Conservation (phyloP, 92 coral and sea anemone genomes). For the Epizoanthus fatuus region DNA sequence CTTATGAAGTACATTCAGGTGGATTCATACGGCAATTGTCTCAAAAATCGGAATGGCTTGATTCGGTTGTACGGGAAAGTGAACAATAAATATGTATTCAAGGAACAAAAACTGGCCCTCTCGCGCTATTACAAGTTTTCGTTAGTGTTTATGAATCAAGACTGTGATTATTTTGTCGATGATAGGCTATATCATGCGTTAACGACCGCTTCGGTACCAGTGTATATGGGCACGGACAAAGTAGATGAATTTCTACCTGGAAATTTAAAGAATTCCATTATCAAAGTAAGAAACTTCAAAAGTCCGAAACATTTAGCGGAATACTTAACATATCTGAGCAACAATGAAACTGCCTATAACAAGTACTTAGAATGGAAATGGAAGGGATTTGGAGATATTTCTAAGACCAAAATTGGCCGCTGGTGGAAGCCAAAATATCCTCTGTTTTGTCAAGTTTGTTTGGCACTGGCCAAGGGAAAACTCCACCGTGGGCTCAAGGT, state of each 20-base stretch:
- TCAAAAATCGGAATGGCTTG: conserved; percentile 77
- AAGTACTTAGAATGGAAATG: conserved; percentile 95
- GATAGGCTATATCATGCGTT: conserved; percentile 88
- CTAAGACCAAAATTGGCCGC: conserved; percentile 86
- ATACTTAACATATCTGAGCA: conserved; percentile 69
- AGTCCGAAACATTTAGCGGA: conserved; percentile 92
- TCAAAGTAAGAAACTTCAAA: conserved; percentile 90
- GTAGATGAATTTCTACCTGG: conserved; percentile 90
- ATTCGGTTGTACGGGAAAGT: conserved; percentile 72
- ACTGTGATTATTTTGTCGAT: conserved; percentile 92
- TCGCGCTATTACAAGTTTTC: conserved; percentile 87
- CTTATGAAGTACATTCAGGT: conserved; percentile 82
- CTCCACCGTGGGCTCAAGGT: conserved; percentile 91
- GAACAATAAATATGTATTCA: conserved; percentile 68
- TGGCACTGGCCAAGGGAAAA: conserved; percentile 95
- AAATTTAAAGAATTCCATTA: conserved; percentile 84
- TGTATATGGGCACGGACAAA: conserved; percentile 92
- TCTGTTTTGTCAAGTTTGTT: conserved; percentile 95
- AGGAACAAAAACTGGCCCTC: conserved; percentile 76
- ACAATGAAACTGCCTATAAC: conserved; percentile 91
- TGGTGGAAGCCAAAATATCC: conserved; percentile 98
- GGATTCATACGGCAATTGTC: conserved; percentile 86
- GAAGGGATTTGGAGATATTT: conserved; percentile 91
- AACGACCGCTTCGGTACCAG: conserved; percentile 90
- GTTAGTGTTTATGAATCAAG: conserved; percentile 88